These are phyloP conservation scores for Catamblyrhynchus diadema DNA, from an alignment of 2,797 vertebrate genomes.

Conservation along the genomic window DNA sequence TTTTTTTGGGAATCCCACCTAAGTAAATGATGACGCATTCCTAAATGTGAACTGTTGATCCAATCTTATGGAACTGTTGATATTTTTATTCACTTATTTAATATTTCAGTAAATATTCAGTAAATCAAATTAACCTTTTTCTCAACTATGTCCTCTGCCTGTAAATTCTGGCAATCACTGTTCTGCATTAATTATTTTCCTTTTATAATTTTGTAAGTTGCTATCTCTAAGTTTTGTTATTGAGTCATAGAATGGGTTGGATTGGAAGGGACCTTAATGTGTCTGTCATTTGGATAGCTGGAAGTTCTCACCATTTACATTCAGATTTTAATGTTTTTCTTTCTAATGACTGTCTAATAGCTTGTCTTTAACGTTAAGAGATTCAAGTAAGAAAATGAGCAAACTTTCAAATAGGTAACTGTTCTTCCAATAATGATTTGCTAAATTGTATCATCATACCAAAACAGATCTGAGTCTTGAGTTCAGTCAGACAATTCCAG, in stretches of 20 bases:
- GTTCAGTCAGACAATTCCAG: not conserved
- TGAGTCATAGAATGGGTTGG: not conserved
- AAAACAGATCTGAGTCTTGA: not conserved
- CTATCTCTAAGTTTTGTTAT: not conserved
- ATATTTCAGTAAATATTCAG: not conserved
- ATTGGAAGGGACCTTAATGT: not conserved
- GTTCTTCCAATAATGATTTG: not conserved
- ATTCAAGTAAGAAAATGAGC: not conserved
- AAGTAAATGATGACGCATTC: not conserved
- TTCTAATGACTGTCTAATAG: not conserved
- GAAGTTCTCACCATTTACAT: not conserved
- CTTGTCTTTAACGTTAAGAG: not conserved
- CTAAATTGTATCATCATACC: not conserved
- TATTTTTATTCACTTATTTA: not conserved
- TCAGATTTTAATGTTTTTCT: not conserved
- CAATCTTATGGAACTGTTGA: not conserved
- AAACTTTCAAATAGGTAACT: not conserved
- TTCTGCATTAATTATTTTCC: not conserved
- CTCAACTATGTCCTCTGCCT: not conserved
- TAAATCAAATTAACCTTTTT: not conserved
- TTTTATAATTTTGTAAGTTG: not conserved
- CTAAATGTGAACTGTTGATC: not conserved
- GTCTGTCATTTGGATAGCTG: not conserved
- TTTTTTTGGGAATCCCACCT: not conserved
- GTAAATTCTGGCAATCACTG: not conserved